Evolutionary conservation across 2,113 vertebrate genomes (phyloP).

Genomic region (Mus pahari): DNA sequence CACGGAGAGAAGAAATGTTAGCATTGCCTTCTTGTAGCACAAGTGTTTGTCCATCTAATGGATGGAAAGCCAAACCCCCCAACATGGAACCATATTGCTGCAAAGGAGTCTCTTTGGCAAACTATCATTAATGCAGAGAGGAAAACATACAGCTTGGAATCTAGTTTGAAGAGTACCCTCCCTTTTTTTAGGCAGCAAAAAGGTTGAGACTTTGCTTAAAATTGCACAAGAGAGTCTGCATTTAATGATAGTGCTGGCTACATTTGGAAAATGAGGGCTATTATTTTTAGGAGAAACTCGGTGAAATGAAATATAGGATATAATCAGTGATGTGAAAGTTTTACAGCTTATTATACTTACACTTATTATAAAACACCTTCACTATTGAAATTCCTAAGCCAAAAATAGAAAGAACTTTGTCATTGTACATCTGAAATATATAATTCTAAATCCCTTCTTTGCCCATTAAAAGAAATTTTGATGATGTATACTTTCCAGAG

Average conservation of each 20-base stretch:
- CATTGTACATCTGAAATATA: constrained; percentile 50
- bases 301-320: constrained; percentile 46
- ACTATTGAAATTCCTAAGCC: constrained; percentile 61
- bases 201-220: not conserved
- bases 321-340: constrained; percentile 30
- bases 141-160: not conserved
- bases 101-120: not conserved
- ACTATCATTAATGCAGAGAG: not conserved
- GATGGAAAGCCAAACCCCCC: constrained; percentile 27
- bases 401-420: constrained; percentile 58
- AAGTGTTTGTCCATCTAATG: not conserved
- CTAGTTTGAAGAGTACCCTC: not conserved
- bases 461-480: constrained; percentile 32
- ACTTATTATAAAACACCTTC: constrained; percentile 56
- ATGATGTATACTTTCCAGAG: constrained; percentile 57
- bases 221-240: not conserved
- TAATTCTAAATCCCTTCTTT: constrained; percentile 13
- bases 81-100: not conserved
- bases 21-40: not conserved
- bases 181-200: constrained; percentile 13
- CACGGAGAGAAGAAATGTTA: not conserved
- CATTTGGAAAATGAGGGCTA: constrained; percentile 23
- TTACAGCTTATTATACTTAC: not conserved
- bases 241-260: not conserved
- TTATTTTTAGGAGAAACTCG: constrained; percentile 59